Percentiles rank a stretch among this genome's conserved stretches.
Conservation (phyloP, 2,797 vertebrate genomes). For the Brachyrhaphis roseni region DNA sequence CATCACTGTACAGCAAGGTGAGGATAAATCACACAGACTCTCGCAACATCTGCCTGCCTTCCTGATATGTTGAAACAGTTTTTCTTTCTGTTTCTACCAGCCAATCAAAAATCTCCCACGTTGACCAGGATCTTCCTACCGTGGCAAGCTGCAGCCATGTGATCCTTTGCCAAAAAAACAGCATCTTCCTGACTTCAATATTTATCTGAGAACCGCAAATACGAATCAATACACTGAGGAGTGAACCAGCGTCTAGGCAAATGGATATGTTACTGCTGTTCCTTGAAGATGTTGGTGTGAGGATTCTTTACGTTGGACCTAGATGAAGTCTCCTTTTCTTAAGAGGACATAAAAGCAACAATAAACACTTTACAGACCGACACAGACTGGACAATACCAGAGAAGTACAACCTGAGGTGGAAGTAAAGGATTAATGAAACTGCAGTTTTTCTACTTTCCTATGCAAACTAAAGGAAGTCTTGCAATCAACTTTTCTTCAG, state of each 20-base stretch:
- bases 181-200: slow-evolving; percentile 23
- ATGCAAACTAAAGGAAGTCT: not conserved
- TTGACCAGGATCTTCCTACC: slow-evolving; percentile 23
- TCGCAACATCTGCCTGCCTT: not conserved
- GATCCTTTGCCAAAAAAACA: slow-evolving; percentile 23
- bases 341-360: slow-evolving; percentile 9
- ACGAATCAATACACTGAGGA: slow-evolving; percentile 14
- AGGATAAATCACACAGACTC: slow-evolving; percentile 3
- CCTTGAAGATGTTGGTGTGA: not conserved
- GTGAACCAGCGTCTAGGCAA: not conserved
- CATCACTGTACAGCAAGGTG: slow-evolving; percentile 12
- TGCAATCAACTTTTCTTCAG: not conserved
- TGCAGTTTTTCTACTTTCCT: not conserved
- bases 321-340: slow-evolving; percentile 19
- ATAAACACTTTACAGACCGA: slow-evolving; percentile 8
- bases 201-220: slow-evolving; percentile 19
- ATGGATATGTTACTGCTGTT: slow-evolving; percentile 18
- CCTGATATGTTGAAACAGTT: slow-evolving; percentile 3
- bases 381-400: not conserved
- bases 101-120: slow-evolving; percentile 11
- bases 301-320: slow-evolving; percentile 30
- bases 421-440: not conserved
- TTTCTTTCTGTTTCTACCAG: slow-evolving; percentile 22
- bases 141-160: slow-evolving; percentile 15
- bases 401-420: not conserved